Base-by-base conservation (phyloP, 2,888 invertebrate species). In the Scaptomyza cyrtandrae region DNA sequence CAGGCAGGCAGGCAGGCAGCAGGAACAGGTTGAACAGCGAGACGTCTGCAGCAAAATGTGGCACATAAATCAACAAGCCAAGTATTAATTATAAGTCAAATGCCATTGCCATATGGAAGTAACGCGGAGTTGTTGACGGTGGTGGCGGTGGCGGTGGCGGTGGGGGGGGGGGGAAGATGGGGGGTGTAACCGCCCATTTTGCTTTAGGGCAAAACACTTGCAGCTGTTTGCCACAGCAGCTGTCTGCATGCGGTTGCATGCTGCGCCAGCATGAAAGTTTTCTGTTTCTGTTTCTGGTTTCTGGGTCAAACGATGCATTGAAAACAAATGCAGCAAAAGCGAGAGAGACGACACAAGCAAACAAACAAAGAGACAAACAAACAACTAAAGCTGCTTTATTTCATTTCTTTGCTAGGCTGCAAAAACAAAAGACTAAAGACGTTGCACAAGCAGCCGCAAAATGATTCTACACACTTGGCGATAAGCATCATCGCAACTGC, bases 221-320 rank as follows among this genome's bases (percentile, higher is more conserved):
- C 83, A 85, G 87, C 82, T 86, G 87, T 82, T 76, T 65, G 1
- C 29, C 14, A 19, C 35, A 55, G 58, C 35, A 55, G 58, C 52
- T 55, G 45, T 31, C 41, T 19, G 19, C 19, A 19, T 46, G 80
- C 71, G 79, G 72, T 70, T 72, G 70, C 81, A 77, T 50, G 77
- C 80, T 46, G 76, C 52, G 59, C 49, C 78, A 65, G 67, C 80
- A 79, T 68, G 83, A 80, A 86, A 85, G 80, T 82, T 88, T 41
- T 82, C 82, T 35, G 41, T 88, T 41, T 82, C 82, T 35, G 41
- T 44, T 44, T 19, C 44, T 44, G 43, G 33, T 75, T 75, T 85
- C 88, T 85, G 85, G 85, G 85, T 85, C 85, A 85, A 69, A 13
- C 83, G 61, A 85, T 80, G 85, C 85, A 87, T 80, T 82, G 76